Evolutionary conservation across 2,113 vertebrate species (phyloP), one percentile per base, ranked within the genome.

Genomic region (Proteles cristata): DNA sequence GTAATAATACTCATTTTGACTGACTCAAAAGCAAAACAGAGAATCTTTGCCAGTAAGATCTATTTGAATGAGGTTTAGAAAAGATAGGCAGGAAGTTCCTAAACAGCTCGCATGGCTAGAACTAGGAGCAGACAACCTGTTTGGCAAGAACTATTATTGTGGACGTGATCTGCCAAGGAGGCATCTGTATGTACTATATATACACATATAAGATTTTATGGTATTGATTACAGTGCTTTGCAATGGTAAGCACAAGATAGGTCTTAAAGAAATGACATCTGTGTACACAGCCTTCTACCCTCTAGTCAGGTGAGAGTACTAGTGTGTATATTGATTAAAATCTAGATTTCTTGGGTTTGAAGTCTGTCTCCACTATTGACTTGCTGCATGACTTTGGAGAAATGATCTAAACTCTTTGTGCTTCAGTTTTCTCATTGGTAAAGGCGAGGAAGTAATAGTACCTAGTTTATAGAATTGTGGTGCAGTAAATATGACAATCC

Each of bases 1-100:
- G 2, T 69, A 68, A 87, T 96, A 48, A 92, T 33, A 85, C 69
- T 61, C 58, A 96, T 97, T 97, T 80, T 95, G 87, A 92, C 35
- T 31, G 48, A 77, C 66, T 97, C 83, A 48, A 92, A 94, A 94
- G 61, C 26, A 76, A 96, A 95, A 90, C 10, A 69, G 53, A 82
- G n/a, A 82, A 93, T 76, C 76, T 58, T 87, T 96, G 66, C 74
- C 39, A 33, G 85, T 66, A 95, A 76, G 23, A 83, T 23, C 25
- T 90, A 12, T 88, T 79, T 76, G 39, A 33, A 90, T 76, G 23
- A 82, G 35, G 21, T 26, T 77, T 92, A 65, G 39, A 95, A 63
- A 73, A 92, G 35, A 63, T 0, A 77, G 33, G 17, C 7, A 83
- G 50, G 33, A 53, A 86, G 61, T 77, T 95, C 45, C 43, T 71